Evolutionary conservation across 2,797 vertebrate genomes (phyloP).

Genomic region (Phrynocephalus guinanensis): DNA sequence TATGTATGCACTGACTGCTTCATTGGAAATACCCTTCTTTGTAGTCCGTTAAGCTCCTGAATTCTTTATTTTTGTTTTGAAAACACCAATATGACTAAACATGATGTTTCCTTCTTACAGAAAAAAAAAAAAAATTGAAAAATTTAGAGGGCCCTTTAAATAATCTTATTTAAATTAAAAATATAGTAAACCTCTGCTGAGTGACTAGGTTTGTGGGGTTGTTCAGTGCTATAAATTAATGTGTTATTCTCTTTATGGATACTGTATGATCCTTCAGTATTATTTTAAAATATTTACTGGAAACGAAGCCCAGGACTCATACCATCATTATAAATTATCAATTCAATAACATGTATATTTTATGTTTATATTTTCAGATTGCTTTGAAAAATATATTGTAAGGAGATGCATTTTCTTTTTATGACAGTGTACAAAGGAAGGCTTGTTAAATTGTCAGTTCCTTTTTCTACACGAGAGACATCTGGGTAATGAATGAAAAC

Average conservation of each 20-base stretch:
- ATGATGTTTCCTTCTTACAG: not conserved
- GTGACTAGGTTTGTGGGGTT: not conserved
- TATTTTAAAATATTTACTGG: not conserved
- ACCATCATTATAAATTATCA: not conserved
- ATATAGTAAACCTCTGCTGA: not conserved
- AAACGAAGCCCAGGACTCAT: not conserved
- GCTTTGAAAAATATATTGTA: not conserved
- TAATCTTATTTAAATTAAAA: not conserved
- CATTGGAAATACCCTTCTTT: constrained; percentile 41
- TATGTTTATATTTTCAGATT: not conserved
- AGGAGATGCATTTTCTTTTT: not conserved
- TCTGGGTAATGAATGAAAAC: constrained; percentile 11
- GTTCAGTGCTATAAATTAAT: not conserved
- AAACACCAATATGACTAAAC: not conserved
- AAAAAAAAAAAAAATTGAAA: not conserved
- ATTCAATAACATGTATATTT: not conserved
- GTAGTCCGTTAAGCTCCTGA: constrained; percentile 43
- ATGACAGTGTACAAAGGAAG: not conserved
- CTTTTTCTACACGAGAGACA: not conserved
- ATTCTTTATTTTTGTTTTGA: constrained; percentile 26
- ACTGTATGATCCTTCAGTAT: not conserved
- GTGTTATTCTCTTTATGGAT: not conserved
- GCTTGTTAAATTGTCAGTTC: not conserved
- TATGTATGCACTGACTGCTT: constrained; percentile 52
- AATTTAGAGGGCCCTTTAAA: not conserved